A percentile compares a stretch with the other conserved stretches of the same genome.
These are phyloP conservation scores for Fistularia commersonii DNA, from an alignment of 2,797 vertebrate species.

Conservation along the genomic window DNA sequence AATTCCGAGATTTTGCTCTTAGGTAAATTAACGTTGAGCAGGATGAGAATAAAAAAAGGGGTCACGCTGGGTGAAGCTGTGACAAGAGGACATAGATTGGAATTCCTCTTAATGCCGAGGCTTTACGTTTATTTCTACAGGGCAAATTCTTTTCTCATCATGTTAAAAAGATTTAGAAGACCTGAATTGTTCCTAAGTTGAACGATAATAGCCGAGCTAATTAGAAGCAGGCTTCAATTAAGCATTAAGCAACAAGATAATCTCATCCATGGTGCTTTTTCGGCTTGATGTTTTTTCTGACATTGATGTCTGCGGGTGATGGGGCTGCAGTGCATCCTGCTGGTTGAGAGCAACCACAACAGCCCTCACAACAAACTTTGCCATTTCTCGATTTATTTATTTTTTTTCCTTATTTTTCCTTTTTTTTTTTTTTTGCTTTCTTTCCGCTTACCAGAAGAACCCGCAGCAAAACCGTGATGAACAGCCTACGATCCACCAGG, in stretches of 20 bases:
- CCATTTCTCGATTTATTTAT: conserved; percentile 17
- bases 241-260: conserved; percentile 71
- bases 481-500: conserved; percentile 15
- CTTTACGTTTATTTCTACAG: conserved; percentile 57
- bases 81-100: conserved; percentile 61
- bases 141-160: conserved; percentile 47
- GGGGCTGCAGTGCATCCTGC: conserved; percentile 69
- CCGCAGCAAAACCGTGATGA: conserved; percentile 12
- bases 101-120: conserved; percentile 47
- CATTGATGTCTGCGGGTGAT: conserved; percentile 30
- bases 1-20: conserved; percentile 60
- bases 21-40: conserved; percentile 65
- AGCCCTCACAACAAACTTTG: conserved; percentile 20
- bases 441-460: too few species aligned
- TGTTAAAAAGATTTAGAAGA: conserved; percentile 60
- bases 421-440: too few species aligned
- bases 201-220: conserved; percentile 70
- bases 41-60: conserved; percentile 63
- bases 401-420: conserved; percentile 4
- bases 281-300: conserved; percentile 34
- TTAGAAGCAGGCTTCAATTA: conserved; percentile 73
- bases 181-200: conserved; percentile 58
- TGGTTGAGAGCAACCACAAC: conserved; percentile 60
- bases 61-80: conserved; percentile 59
- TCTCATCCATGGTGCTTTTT: conserved; percentile 44